phyloP scores from a whole-genome alignment of 2,888 invertebrate genomes.

The Carabus problematicus region DNA sequence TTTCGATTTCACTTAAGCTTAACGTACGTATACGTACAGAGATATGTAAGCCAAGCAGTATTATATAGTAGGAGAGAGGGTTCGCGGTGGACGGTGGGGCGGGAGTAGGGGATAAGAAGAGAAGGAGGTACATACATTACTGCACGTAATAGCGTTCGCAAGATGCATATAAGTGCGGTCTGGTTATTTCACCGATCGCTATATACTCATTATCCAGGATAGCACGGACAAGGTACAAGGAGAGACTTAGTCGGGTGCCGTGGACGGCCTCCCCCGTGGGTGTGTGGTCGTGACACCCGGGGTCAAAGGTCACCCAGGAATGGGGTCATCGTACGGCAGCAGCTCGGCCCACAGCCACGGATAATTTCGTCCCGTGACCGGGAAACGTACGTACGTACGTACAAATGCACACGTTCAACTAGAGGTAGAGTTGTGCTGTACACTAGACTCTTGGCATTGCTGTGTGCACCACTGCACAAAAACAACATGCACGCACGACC shows the following conservation, averaged over 20 bases:
- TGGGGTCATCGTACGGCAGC: constrained; percentile 39
- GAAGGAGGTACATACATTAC: neutral
- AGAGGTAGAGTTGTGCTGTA: too few species aligned
- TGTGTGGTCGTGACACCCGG: constrained; percentile 22
- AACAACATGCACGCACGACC: too few species aligned
- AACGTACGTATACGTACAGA: constrained; percentile 20
- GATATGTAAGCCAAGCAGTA: neutral
- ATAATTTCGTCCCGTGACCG: constrained; percentile 12
- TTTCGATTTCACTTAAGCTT: constrained; percentile 32
- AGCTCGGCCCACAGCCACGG: constrained; percentile 13
- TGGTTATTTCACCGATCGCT: constrained; percentile 10
- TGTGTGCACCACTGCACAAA: too few species aligned
- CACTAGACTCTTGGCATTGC: too few species aligned
- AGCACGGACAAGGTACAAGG: neutral
- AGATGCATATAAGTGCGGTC: constrained; percentile 5
- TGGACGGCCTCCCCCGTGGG: constrained; percentile 32
- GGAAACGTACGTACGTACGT: constrained; percentile 10
- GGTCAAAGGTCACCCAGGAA: constrained; percentile 25
- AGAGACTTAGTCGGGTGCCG: constrained; percentile 12
- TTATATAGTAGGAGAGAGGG: neutral
- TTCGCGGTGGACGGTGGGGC: neutral
- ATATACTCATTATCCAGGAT: constrained; percentile 4
- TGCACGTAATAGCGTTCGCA: constrained; percentile 14
- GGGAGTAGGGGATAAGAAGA: neutral
- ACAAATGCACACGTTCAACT: neutral